Evolutionary conservation across 2,113 vertebrate species (phyloP).

Genomic region (Amia ocellicauda): DNA sequence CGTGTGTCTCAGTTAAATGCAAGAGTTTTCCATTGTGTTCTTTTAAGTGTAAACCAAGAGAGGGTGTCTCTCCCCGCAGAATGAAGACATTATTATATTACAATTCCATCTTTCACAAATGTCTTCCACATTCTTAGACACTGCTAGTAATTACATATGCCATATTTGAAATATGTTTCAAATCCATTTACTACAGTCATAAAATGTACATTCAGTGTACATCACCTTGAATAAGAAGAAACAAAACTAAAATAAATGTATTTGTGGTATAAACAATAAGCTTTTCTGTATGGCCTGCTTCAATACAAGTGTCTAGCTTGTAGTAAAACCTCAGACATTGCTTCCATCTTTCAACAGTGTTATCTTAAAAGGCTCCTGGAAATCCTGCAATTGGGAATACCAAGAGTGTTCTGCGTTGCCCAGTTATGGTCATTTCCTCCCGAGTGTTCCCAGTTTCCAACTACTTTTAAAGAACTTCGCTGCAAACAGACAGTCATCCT

Average conservation of each 20-base stretch:
- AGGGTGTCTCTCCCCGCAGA: too few species aligned
- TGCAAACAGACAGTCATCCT: neutral
- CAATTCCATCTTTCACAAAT: too few species aligned
- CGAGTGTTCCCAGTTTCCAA: too few species aligned
- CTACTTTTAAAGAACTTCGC: neutral
- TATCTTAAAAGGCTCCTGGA: neutral
- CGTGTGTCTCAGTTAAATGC: too few species aligned
- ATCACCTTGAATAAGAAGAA: too few species aligned
- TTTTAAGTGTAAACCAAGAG: neutral
- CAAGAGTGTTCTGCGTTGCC: neutral
- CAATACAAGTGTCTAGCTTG: neutral
- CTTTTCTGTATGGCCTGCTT: neutral
- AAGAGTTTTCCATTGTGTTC: too few species aligned
- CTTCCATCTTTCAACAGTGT: neutral
- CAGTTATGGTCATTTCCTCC: constrained; percentile 11
- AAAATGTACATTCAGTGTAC: too few species aligned
- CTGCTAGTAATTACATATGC: too few species aligned
- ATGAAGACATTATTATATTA: too few species aligned
- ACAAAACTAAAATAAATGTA: neutral
- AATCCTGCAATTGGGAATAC: neutral
- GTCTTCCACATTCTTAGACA: too few species aligned
- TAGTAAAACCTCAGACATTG: constrained; percentile 2
- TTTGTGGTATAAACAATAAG: constrained; percentile 1
- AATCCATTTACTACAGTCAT: too few species aligned
- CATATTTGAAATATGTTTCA: too few species aligned